Evolutionary conservation across 2,113 vertebrate genomes (phyloP).

Genomic region (Prolemur simus): DNA sequence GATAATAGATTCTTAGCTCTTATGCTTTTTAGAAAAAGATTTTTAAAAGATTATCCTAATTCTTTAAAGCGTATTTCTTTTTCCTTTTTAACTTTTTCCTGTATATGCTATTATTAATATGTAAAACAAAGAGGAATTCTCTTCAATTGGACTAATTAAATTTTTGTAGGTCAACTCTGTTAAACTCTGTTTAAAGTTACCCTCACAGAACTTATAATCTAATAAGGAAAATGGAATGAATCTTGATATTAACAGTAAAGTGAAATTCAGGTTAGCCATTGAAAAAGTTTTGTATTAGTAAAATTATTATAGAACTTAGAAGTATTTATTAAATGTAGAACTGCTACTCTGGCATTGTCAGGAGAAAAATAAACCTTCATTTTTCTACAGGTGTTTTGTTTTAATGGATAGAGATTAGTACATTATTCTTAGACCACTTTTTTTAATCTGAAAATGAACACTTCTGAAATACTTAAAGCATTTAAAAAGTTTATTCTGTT

Average conservation of each 20-base stretch:
- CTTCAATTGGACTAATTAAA: neutral
- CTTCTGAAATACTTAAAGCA: neutral
- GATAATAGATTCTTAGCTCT: neutral
- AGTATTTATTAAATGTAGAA: neutral
- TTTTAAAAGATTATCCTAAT: neutral
- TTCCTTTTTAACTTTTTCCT: neutral
- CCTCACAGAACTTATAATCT: neutral
- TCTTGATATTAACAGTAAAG: neutral
- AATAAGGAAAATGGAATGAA: neutral
- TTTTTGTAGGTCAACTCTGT: neutral
- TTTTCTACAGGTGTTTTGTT: neutral
- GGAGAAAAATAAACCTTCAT: neutral
- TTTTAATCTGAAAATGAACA: neutral
- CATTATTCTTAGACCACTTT: neutral
- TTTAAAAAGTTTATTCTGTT: conserved; percentile 6
- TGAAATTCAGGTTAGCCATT: neutral
- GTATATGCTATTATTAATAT: neutral
- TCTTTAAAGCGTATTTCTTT: neutral
- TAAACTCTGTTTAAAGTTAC: neutral
- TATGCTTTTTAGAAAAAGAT: neutral
- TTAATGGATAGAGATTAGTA: conserved; percentile 25
- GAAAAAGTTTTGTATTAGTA: neutral
- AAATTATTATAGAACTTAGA: neutral
- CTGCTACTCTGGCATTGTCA: neutral
- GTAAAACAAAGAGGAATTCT: neutral